Percentiles rank a stretch among this genome's conserved stretches.
Conservation (phyloP, 2,113 vertebrate genomes). For the Fulmarus glacialis region DNA sequence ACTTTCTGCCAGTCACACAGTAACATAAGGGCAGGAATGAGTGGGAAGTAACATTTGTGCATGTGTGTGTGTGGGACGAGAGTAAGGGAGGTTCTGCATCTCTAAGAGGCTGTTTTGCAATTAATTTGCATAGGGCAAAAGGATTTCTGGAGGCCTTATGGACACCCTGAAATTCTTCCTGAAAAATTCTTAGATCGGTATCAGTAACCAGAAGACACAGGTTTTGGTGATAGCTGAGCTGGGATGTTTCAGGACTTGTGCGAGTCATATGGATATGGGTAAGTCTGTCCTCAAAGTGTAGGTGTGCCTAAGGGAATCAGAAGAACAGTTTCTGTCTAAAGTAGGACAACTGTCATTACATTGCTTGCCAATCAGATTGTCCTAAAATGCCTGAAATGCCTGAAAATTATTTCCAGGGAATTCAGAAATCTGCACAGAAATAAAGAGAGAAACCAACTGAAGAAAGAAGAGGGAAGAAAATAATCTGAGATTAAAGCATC, state of each 20-base stretch:
- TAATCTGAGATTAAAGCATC: background rate
- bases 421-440: background rate
- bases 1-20: background rate
- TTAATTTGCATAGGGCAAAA: background rate
- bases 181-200: background rate
- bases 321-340: background rate
- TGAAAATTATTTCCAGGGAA: background rate
- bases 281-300: background rate
- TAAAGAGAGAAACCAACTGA: background rate
- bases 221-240: background rate
- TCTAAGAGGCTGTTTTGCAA: background rate
- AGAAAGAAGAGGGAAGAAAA: background rate
- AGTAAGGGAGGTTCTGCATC: background rate
- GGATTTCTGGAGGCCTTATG: background rate
- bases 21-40: background rate
- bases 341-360: background rate
- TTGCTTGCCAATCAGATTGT: background rate
- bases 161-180: background rate
- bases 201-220: background rate
- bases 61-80: rapidly evolving
- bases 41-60: background rate
- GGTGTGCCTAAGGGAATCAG: background rate
- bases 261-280: background rate
- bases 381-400: background rate
- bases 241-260: background rate